Percentiles rank a stretch among this genome's conserved stretches.
Evolutionary conservation across 2,888 invertebrate genomes (phyloP).

Genomic region (Caenorhabditis becei): DNA sequence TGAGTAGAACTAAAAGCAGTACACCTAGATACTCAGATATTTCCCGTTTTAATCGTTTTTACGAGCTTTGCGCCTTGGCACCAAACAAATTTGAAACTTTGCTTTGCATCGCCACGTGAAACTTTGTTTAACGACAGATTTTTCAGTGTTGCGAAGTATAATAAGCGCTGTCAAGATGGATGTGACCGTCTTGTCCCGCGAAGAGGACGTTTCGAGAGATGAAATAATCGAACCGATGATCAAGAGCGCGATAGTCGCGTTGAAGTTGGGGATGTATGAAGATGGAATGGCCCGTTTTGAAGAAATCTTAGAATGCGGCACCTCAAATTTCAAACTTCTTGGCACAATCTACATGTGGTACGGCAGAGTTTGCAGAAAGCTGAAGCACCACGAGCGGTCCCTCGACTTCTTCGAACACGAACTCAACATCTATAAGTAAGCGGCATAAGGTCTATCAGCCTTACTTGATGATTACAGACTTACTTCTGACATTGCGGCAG

Average conservation of each 20-base stretch:
- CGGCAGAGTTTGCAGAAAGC: constrained; percentile 23
- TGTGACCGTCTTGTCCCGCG: constrained; percentile 15
- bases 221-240: constrained; percentile 24
- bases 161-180: constrained; percentile 19
- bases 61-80: no score
- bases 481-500: constrained; percentile 2
- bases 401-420: constrained; percentile 40
- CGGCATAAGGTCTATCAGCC: no score
- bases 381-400: constrained; percentile 17
- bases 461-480: constrained; percentile 34
- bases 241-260: constrained; percentile 14
- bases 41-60: no score
- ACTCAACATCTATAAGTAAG: constrained; percentile 17
- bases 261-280: constrained; percentile 26
- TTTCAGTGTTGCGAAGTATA: background rate
- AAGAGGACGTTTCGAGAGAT: constrained; percentile 31
- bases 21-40: no score
- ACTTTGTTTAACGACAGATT: no score
- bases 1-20: no score
- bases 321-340: constrained; percentile 34
- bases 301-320: constrained; percentile 35
- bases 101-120: no score
- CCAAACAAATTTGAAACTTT: no score
- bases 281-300: constrained; percentile 24
- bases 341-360: constrained; percentile 47